These are phyloP conservation scores for Oreonectes daqikongensis DNA, from an alignment of 2,797 vertebrate genomes.

Conservation along the genomic window DNA sequence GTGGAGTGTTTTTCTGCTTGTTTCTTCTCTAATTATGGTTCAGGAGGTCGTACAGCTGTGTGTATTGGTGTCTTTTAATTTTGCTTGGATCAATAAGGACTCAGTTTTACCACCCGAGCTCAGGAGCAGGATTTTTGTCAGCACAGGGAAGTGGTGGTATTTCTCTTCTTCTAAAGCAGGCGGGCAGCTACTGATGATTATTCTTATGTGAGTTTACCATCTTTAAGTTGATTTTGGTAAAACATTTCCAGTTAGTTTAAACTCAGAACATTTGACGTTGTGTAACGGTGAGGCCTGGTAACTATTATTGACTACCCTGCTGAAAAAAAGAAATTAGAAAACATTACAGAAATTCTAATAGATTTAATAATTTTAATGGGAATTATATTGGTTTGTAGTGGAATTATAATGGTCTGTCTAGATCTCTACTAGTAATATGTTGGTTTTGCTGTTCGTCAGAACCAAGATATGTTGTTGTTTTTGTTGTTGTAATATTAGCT, in stretches of 20 bases:
- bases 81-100: slow-evolving; percentile 39
- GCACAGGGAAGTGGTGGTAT: neutral
- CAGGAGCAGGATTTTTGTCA: slow-evolving; percentile 21
- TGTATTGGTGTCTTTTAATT: slow-evolving; percentile 3
- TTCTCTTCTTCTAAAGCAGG: slow-evolving; percentile 7
- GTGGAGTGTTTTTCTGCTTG: slow-evolving; percentile 32
- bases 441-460: too few species aligned
- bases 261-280: neutral
- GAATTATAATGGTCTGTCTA: too few species aligned
- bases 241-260: neutral
- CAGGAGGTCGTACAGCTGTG: slow-evolving; percentile 32
- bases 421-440: too few species aligned
- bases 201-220: slow-evolving; percentile 11
- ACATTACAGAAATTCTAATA: too few species aligned
- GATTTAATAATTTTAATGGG: too few species aligned
- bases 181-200: slow-evolving; percentile 9
- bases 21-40: slow-evolving; percentile 32
- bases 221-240: slow-evolving; percentile 8
- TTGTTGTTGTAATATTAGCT: too few species aligned
- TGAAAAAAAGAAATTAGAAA: too few species aligned
- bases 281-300: neutral
- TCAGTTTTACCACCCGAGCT: slow-evolving; percentile 24
- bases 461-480: too few species aligned
- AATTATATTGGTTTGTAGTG: too few species aligned
- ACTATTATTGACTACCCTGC: slow-evolving; percentile 3